Conservation (phyloP, 2,888 invertebrate species). For the Apoda limacodes region DNA sequence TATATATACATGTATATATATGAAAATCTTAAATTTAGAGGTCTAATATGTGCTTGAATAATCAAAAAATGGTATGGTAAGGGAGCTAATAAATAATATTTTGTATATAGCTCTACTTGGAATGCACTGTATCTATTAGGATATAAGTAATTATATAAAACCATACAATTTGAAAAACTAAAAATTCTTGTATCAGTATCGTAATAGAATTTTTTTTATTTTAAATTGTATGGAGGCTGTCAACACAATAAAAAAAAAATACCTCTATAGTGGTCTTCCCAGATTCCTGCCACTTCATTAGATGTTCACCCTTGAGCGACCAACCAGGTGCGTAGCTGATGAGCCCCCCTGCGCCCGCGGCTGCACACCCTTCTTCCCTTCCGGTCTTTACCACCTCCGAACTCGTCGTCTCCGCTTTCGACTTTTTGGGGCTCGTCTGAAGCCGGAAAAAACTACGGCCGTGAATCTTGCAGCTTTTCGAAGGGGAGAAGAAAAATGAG, state of each 20-base stretch:
- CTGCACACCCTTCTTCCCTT: slow-evolving; percentile 22
- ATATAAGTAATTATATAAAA: no score
- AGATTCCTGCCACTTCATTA: slow-evolving; percentile 72
- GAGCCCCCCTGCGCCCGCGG: slow-evolving; percentile 47
- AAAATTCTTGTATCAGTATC: no score
- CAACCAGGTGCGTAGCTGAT: slow-evolving; percentile 73
- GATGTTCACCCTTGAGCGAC: slow-evolving; percentile 72
- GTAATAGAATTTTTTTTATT: no score
- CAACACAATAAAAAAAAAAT: slow-evolving; percentile 19
- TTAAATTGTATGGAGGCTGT: slow-evolving; percentile 6
- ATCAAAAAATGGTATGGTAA: no score
- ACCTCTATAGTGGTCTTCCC: slow-evolving; percentile 72
- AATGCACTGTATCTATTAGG: no score
- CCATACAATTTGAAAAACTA: no score
- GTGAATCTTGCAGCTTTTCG: slow-evolving; percentile 63
- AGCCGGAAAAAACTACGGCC: slow-evolving; percentile 64
- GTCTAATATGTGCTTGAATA: no score
- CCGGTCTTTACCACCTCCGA: slow-evolving; percentile 27
- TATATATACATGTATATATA: no score
- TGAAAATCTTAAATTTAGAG: no score
- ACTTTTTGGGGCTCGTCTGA: slow-evolving; percentile 63
- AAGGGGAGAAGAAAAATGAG: slow-evolving; percentile 66
- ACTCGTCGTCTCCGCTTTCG: slow-evolving; percentile 41
- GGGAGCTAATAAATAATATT: no score
- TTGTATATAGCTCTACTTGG: no score